Evolutionary conservation across 2,113 vertebrate genomes (phyloP).

Genomic region (Pteronura brasiliensis): DNA sequence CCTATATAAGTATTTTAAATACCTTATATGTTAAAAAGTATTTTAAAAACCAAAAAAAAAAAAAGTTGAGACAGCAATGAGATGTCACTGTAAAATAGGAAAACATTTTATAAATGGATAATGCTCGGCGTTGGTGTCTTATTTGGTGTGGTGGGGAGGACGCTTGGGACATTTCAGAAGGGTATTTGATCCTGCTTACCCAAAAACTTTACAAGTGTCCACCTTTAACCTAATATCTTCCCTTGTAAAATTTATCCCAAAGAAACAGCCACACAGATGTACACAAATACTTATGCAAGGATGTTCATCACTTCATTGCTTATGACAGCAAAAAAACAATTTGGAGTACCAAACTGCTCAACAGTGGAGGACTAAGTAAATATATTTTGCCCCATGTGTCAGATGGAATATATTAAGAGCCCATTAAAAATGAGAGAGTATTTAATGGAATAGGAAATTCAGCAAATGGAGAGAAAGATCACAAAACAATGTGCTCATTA

Average conservation of each 20-base stretch:
- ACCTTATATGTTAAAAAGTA: background rate
- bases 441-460: background rate
- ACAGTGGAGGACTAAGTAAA: background rate
- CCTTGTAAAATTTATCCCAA: background rate
- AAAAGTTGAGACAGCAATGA: background rate
- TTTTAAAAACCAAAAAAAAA: background rate
- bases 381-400: background rate
- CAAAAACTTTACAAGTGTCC: background rate
- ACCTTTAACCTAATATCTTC: too few relatives aligned
- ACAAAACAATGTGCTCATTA: background rate
- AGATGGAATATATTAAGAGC: background rate
- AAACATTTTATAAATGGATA: background rate
- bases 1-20: background rate
- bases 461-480: background rate
- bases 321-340: background rate
- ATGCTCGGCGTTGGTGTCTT: background rate
- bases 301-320: background rate
- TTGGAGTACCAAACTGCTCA: background rate
- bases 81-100: background rate
- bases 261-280: background rate
- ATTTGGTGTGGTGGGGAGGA: background rate
- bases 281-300: background rate
- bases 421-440: background rate
- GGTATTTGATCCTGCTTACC: background rate
- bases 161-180: background rate